Evolutionary conservation across 2,113 vertebrate species (phyloP).

Genomic region (Notarius lentiginosus): DNA sequence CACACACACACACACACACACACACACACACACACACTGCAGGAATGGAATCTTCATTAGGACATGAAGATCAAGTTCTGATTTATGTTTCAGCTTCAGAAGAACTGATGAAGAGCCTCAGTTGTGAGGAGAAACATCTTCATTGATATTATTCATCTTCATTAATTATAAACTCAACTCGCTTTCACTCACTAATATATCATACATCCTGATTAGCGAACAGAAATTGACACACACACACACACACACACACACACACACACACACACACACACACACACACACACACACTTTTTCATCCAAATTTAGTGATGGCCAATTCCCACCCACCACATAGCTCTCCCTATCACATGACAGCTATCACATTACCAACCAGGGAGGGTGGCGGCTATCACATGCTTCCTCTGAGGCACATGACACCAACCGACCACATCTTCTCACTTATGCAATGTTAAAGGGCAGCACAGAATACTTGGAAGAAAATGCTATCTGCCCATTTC

Average conservation of each 20-base stretch:
- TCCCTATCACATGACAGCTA: too few species aligned
- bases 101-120: background rate
- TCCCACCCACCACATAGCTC: too few species aligned
- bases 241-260: background rate
- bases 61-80: background rate
- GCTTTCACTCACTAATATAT: background rate
- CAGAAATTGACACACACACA: too few species aligned
- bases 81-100: background rate
- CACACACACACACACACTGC: background rate
- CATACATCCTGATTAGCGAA: background rate
- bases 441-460: too few species aligned
- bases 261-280: background rate
- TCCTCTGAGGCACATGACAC: too few species aligned
- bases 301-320: too few species aligned
- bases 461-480: too few species aligned
- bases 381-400: too few species aligned
- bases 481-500: too few species aligned
- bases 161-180: conserved; percentile 4
- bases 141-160: background rate
- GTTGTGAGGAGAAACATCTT: background rate
- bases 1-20: background rate
- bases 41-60: background rate
- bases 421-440: too few species aligned
- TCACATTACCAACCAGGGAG: too few species aligned
- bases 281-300: background rate